phyloP scores from a whole-genome alignment of 2,113 vertebrate genomes.

The Origma solitaria region DNA sequence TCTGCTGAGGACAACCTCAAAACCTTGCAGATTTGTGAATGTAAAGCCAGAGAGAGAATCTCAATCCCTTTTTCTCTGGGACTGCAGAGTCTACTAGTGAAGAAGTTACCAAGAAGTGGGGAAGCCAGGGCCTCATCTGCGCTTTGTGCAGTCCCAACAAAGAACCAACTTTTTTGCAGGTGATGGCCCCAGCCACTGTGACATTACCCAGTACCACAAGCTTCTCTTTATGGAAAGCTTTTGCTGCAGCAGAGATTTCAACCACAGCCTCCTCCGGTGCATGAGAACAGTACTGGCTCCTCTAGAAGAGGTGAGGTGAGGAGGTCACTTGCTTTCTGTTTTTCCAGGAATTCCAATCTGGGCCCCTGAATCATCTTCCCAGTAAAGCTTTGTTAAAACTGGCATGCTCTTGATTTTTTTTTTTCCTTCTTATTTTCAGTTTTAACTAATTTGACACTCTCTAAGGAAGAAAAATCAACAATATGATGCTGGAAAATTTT shows the following conservation, averaged over 20 bases:
- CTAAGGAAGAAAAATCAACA: slow-evolving; percentile 19
- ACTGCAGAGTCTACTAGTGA: neutral
- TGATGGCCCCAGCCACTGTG: neutral
- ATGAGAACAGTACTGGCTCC: neutral
- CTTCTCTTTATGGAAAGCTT: neutral
- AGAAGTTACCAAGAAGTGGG: neutral
- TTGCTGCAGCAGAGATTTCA: neutral
- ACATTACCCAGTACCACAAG: neutral
- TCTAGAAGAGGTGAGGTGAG: neutral
- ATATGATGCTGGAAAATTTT: slow-evolving; percentile 18
- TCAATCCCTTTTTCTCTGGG: neutral
- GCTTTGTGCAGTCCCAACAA: neutral
- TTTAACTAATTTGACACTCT: slow-evolving; percentile 29
- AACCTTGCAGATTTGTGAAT: neutral
- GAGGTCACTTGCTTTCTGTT: neutral
- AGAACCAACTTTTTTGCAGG: neutral
- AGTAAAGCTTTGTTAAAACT: slow-evolving; percentile 10
- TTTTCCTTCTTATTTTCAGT: neutral
- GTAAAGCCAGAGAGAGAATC: neutral
- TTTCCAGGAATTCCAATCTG: neutral
- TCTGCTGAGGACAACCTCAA: neutral
- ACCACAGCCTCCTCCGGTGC: neutral
- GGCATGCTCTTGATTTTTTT: neutral
- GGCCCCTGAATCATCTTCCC: slow-evolving; percentile 16
- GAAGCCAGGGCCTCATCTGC: neutral